Conservation (phyloP, 2,113 vertebrate species). For the Mobula hypostoma region DNA sequence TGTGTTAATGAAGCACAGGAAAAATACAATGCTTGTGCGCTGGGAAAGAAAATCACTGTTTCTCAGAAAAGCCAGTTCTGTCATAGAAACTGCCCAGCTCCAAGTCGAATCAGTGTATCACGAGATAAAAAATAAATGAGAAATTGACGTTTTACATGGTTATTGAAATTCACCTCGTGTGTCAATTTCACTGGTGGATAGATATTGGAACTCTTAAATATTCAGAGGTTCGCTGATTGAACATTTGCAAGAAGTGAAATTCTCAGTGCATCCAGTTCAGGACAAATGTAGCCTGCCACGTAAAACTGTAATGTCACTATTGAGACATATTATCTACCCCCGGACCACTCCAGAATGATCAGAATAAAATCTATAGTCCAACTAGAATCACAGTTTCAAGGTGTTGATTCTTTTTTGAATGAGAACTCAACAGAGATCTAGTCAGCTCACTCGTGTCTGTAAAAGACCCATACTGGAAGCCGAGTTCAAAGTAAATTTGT, state of each 20-base stretch:
- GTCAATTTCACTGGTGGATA: background rate
- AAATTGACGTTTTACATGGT: background rate
- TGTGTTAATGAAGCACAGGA: background rate
- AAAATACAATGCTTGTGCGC: background rate
- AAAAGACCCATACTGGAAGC: background rate
- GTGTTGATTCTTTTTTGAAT: background rate
- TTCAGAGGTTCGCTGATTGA: background rate
- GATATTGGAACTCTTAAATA: conserved; percentile 4
- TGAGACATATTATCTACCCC: background rate
- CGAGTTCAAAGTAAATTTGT: no score
- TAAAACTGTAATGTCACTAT: background rate
- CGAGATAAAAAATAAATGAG: background rate
- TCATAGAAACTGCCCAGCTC: background rate
- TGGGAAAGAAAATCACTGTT: background rate
- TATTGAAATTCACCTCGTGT: conserved; percentile 6
- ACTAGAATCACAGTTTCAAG: no score
- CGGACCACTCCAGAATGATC: background rate
- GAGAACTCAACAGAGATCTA: background rate
- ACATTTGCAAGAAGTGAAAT: background rate
- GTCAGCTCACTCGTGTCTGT: background rate
- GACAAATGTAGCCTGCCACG: background rate
- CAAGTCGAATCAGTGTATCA: background rate
- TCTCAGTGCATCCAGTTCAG: background rate
- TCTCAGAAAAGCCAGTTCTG: background rate
- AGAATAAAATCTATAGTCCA: background rate